These are phyloP conservation scores for Zaprionus obscuricornis DNA, from an alignment of 2,888 invertebrate genomes.

Conservation along the genomic window DNA sequence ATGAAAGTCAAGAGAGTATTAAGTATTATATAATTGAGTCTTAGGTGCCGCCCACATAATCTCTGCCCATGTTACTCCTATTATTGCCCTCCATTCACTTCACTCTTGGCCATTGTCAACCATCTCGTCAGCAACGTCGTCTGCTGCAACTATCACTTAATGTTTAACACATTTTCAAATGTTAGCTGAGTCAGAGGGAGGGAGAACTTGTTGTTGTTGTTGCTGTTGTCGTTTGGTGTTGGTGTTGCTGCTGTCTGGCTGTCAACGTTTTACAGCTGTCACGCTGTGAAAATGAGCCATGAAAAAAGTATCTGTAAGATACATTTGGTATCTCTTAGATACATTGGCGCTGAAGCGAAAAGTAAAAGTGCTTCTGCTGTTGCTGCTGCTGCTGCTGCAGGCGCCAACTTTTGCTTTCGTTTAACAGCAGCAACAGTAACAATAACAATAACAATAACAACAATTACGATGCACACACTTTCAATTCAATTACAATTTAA, in stretches of 20 bases:
- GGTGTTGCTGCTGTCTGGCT: constrained; percentile 7
- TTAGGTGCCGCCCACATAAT: constrained; percentile 45
- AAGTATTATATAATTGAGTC: constrained; percentile 50
- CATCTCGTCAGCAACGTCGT: too few relatives aligned
- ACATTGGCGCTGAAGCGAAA: constrained; percentile 50
- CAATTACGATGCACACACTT: constrained; percentile 14
- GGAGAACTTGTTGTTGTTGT: constrained; percentile 63
- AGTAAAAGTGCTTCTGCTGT: constrained; percentile 67
- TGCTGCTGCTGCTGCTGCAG: constrained; percentile 39
- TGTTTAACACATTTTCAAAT: constrained; percentile 57
- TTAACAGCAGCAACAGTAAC: constrained; percentile 19
- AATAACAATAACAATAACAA: constrained; percentile 7
- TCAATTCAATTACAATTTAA: constrained; percentile 25
- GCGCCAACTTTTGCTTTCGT: constrained; percentile 72
- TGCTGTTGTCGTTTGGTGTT: constrained; percentile 10
- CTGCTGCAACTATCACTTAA: too few relatives aligned
- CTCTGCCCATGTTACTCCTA: constrained; percentile 12
- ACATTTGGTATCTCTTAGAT: constrained; percentile 3
- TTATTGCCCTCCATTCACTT: neutral
- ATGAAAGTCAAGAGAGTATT: constrained; percentile 52
- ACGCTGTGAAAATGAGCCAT: constrained; percentile 44
- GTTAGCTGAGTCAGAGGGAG: constrained; percentile 7
- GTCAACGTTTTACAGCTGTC: constrained; percentile 22
- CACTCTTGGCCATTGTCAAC: neutral
- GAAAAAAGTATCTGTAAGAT: constrained; percentile 45